Percentiles rank a stretch among this genome's conserved stretches.
These are phyloP conservation scores for Cartodere bifasciata DNA, from an alignment of 2,888 invertebrate genomes.

Conservation along the genomic window DNA sequence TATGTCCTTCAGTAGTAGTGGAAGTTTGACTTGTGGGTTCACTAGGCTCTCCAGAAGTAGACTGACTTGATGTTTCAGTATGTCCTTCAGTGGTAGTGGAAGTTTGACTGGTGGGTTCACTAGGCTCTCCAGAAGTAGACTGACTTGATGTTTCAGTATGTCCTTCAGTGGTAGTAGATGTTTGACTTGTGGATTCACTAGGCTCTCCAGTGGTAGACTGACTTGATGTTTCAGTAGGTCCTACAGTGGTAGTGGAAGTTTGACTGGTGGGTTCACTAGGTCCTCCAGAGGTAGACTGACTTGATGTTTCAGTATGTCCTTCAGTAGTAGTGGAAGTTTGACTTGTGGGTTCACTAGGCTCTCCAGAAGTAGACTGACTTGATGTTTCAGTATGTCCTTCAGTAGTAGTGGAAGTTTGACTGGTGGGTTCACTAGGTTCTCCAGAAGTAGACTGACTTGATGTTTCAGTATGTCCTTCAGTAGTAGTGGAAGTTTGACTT, in stretches of 20 bases:
- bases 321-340: slow-evolving; percentile 2
- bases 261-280: not conserved
- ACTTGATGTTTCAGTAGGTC: not conserved
- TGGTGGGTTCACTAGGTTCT: not conserved
- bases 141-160: not conserved
- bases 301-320: not conserved
- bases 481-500: not conserved
- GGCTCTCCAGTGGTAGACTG: not conserved
- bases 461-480: not conserved
- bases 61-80: not conserved
- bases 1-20: too few species aligned
- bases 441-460: not conserved
- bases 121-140: not conserved
- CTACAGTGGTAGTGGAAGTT: too few species aligned
- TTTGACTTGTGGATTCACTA: not conserved
- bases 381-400: not conserved
- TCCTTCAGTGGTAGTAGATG: too few species aligned
- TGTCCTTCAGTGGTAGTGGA: too few species aligned
- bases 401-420: slow-evolving; percentile 1
- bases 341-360: not conserved
- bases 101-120: not conserved
- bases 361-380: not conserved
- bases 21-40: not conserved
- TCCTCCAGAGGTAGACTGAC: not conserved
- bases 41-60: not conserved